Percentiles rank a stretch among this genome's conserved stretches.
Conservation (phyloP, 2,113 vertebrate genomes). For the Canis aureus region DNA sequence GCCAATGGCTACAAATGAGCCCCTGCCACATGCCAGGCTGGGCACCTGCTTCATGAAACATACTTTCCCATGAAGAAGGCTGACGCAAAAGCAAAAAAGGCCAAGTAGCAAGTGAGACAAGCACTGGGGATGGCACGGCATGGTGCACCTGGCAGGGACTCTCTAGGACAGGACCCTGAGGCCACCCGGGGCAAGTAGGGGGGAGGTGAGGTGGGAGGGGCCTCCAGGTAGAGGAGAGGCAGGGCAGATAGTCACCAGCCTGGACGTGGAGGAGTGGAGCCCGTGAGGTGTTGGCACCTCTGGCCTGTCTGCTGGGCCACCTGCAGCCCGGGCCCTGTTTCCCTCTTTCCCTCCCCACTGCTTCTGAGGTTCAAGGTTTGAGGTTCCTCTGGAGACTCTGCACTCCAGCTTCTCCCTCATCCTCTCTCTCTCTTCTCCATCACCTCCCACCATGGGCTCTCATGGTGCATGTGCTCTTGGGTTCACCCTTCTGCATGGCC, state of each 20-base stretch:
- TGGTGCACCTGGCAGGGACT: fast-evolving
- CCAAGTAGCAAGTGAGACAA: background rate
- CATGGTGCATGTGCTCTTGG: background rate
- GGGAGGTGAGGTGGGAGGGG: fast-evolving
- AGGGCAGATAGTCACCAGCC: background rate
- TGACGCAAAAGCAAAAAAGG: background rate
- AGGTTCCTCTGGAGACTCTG: background rate
- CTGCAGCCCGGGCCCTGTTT: fast-evolving
- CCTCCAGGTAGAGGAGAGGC: background rate
- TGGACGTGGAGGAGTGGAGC: background rate
- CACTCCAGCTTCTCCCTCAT: background rate
- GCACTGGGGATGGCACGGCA: too few species aligned
- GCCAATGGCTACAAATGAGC: fast-evolving
- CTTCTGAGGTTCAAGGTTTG: too few species aligned
- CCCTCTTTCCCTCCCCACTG: background rate
- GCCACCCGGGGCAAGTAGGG: background rate
- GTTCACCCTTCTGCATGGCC: fast-evolving
- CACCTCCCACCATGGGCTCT: background rate
- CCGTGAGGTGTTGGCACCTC: background rate
- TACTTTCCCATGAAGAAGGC: background rate
- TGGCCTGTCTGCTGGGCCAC: background rate
- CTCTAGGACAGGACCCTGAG: fast-evolving
- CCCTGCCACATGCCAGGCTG: background rate
- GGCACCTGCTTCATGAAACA: background rate
- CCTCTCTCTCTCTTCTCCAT: background rate